These are phyloP conservation scores for Aplochiton taeniatus DNA, from an alignment of 2,797 vertebrate genomes.

Conservation along the genomic window DNA sequence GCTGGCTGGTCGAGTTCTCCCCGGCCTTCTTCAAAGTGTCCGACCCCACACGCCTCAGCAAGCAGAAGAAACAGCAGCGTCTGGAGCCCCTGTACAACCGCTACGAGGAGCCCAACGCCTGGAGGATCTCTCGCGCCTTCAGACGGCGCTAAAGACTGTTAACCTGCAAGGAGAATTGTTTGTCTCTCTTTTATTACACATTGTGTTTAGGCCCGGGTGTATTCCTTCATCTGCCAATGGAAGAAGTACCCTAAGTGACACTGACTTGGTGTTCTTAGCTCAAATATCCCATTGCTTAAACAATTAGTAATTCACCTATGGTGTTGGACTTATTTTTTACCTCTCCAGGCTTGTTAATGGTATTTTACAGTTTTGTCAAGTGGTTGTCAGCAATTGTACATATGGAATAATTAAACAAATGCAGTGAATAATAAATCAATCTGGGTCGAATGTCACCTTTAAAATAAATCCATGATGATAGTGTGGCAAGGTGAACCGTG, in stretches of 20 bases:
- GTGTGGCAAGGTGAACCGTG: too few relatives aligned
- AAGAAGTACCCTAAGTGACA: neutral
- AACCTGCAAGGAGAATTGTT: neutral
- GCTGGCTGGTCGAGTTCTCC: constrained; percentile 96
- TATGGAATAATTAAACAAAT: too few relatives aligned
- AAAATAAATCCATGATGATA: too few relatives aligned
- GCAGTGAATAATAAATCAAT: too few relatives aligned
- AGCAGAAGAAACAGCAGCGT: constrained; percentile 97
- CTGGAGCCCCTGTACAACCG: constrained; percentile 97
- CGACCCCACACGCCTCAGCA: constrained; percentile 97
- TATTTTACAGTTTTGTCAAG: too few relatives aligned
- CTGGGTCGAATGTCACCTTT: too few relatives aligned
- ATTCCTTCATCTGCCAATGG: too few relatives aligned
- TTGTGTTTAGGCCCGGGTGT: neutral
- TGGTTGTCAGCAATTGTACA: too few relatives aligned
- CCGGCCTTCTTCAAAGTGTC: constrained; percentile 99
- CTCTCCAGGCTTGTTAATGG: too few relatives aligned
- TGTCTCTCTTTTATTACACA: neutral
- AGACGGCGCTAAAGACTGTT: constrained; percentile 77
- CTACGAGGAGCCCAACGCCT: constrained; percentile 97
- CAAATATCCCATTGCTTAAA: too few relatives aligned
- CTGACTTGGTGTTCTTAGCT: neutral
- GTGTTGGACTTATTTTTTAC: too few relatives aligned
- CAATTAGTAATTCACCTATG: too few relatives aligned
- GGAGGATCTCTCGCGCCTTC: constrained; percentile 97